Evolutionary conservation across 2,113 vertebrate species (phyloP).

Genomic region (Rhinoderma darwinii): DNA sequence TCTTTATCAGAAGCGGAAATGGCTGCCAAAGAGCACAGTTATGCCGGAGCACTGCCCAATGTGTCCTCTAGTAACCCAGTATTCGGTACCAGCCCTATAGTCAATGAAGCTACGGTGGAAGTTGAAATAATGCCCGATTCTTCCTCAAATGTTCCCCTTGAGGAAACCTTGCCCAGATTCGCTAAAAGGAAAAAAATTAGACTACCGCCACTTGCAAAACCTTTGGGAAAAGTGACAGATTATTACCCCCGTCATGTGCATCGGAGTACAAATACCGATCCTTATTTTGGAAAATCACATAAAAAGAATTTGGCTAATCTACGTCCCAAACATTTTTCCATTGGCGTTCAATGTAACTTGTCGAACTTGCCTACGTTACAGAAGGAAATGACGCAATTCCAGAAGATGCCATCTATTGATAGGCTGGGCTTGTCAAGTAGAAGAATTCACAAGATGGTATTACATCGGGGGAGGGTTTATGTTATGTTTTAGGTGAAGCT

Average conservation of each 20-base stretch:
- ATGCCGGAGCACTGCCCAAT: not conserved
- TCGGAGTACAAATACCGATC: not conserved
- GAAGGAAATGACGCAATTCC: not conserved
- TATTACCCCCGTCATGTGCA: not conserved
- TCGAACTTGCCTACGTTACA: not conserved
- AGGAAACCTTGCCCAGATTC: not conserved
- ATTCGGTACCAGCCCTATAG: not conserved
- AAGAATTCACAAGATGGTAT: not conserved
- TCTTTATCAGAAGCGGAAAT: not conserved
- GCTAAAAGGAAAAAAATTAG: not conserved
- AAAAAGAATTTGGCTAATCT: not conserved
- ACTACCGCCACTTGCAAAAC: not conserved
- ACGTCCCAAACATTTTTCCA: not conserved
- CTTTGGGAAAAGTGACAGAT: not conserved
- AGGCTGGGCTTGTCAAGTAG: not conserved
- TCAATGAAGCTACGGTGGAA: not conserved
- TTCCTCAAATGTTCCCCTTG: not conserved
- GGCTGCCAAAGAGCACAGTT: not conserved
- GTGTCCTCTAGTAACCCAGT: not conserved
- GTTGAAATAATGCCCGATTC: not conserved
- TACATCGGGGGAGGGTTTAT: not conserved
- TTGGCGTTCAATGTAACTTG: not conserved
- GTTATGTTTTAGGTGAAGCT: not conserved
- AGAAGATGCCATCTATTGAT: not conserved
- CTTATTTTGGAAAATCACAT: conserved; percentile 7